Percentiles rank a stretch among this genome's conserved stretches.
Evolutionary conservation across 2,113 vertebrate genomes (phyloP).

Genomic region (Hydrolagus affinis): DNA sequence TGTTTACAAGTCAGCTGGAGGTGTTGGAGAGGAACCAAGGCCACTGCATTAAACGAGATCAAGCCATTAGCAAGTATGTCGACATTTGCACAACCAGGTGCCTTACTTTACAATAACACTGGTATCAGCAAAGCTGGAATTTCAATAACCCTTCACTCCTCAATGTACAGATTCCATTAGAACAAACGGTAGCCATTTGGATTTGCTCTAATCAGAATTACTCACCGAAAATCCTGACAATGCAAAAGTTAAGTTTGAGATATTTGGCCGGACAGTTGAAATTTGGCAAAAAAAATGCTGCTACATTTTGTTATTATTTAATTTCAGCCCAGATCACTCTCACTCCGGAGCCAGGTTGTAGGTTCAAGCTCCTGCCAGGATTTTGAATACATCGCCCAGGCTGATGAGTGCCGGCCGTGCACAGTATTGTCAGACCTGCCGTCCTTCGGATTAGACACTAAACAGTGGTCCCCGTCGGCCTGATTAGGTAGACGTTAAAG

Average conservation of each 20-base stretch:
- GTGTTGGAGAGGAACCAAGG: slow-evolving; percentile 71
- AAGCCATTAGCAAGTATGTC: neutral
- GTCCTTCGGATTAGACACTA: too few relatives aligned
- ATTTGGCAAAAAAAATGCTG: neutral
- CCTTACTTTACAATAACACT: neutral
- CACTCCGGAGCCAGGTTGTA: too few relatives aligned
- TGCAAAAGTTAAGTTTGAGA: neutral
- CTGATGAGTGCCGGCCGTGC: too few relatives aligned
- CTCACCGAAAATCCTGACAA: neutral
- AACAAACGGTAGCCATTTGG: neutral
- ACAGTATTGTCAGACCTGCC: too few relatives aligned
- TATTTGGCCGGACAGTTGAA: neutral
- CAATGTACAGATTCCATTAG: neutral
- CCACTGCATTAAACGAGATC: slow-evolving; percentile 41
- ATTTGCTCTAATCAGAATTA: neutral
- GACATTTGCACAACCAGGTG: neutral
- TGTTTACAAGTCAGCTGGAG: slow-evolving; percentile 76
- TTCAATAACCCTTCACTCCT: neutral
- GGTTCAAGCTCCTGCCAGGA: too few relatives aligned
- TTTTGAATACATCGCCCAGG: too few relatives aligned
- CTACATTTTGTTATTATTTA: too few relatives aligned
- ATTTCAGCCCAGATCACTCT: too few relatives aligned
- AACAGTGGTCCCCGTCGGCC: too few relatives aligned
- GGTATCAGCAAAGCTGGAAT: neutral
- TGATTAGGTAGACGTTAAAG: too few relatives aligned